These are phyloP conservation scores for Cataglyphis cursor DNA, from an alignment of 2,888 invertebrate genomes.

Conservation along the genomic window DNA sequence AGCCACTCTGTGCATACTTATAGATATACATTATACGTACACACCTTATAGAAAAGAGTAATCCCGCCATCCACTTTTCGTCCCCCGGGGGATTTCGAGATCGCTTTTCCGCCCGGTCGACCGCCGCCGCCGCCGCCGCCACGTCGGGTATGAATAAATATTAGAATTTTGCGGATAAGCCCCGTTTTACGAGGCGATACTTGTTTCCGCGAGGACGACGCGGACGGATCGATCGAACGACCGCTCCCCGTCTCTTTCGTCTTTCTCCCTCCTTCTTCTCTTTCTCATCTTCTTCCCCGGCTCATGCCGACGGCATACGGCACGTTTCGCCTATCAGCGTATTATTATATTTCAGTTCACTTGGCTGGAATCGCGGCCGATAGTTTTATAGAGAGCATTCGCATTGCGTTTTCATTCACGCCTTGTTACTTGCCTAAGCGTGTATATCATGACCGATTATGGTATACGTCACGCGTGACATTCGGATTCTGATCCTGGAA, in stretches of 20 bases:
- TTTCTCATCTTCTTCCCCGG: slow-evolving; percentile 35
- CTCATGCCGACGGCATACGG: slow-evolving; percentile 36
- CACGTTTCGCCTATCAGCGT: slow-evolving; percentile 61
- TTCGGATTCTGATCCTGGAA: background rate
- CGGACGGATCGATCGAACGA: slow-evolving; percentile 79
- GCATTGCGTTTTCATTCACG: slow-evolving; percentile 24
- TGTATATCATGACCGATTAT: background rate
- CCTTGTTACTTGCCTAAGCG: background rate
- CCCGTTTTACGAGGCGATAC: slow-evolving; percentile 84
- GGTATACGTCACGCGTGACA: background rate
- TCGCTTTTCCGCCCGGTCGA: slow-evolving; percentile 84
- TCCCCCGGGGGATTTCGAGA: slow-evolving; percentile 82
- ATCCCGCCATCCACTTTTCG: slow-evolving; percentile 83
- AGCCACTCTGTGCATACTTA: slow-evolving; percentile 14
- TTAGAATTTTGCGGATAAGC: slow-evolving; percentile 85
- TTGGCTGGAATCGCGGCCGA: slow-evolving; percentile 58
- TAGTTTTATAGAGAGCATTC: slow-evolving; percentile 51
- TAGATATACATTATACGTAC: slow-evolving; percentile 57
- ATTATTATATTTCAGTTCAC: slow-evolving; percentile 72
- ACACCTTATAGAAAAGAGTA: slow-evolving; percentile 82
- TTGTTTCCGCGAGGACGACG: slow-evolving; percentile 79
- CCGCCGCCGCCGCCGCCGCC: slow-evolving; percentile 67
- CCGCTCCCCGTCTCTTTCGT: slow-evolving; percentile 39
- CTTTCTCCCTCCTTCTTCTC: slow-evolving; percentile 41
- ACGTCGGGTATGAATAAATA: slow-evolving; percentile 84